Percentiles rank a stretch among this genome's conserved stretches.
Evolutionary conservation across 1,140 invertebrate species (phyloP).

Genomic region (Sarcophaga peregrina): DNA sequence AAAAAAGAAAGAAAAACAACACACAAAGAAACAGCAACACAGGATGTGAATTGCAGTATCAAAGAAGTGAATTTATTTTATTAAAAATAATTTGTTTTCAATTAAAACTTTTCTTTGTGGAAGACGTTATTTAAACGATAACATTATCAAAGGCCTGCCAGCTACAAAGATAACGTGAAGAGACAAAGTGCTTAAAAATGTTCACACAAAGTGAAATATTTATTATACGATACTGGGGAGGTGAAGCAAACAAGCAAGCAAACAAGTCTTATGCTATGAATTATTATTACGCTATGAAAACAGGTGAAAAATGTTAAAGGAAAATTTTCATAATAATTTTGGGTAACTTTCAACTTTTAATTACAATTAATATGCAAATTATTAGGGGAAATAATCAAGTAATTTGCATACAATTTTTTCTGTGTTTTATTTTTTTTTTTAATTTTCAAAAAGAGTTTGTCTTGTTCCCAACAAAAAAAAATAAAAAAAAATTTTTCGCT

Average conservation of each 20-base stretch:
- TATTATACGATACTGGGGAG: no score
- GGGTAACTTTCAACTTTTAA: not conserved
- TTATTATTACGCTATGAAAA: not conserved
- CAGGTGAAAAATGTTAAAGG: constrained; percentile 13
- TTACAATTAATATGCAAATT: not conserved
- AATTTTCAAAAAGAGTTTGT: no score
- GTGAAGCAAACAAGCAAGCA: no score
- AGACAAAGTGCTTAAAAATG: no score
- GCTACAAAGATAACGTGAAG: not conserved
- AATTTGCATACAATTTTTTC: no score
- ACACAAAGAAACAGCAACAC: no score
- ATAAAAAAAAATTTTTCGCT: no score
- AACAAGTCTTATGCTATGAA: no score
- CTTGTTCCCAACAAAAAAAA: no score
- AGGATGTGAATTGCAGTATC: not conserved
- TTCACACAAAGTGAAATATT: no score
- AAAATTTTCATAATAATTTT: not conserved
- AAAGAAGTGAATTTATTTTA: not conserved
- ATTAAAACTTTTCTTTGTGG: not conserved
- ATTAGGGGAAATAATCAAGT: not conserved
- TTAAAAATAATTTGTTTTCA: not conserved
- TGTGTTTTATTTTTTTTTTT: no score
- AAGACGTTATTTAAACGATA: not conserved
- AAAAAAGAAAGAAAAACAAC: not conserved
- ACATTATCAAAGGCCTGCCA: not conserved